phyloP scores from a whole-genome alignment of 2,797 vertebrate species.

The Anomalospiza imberbis region DNA sequence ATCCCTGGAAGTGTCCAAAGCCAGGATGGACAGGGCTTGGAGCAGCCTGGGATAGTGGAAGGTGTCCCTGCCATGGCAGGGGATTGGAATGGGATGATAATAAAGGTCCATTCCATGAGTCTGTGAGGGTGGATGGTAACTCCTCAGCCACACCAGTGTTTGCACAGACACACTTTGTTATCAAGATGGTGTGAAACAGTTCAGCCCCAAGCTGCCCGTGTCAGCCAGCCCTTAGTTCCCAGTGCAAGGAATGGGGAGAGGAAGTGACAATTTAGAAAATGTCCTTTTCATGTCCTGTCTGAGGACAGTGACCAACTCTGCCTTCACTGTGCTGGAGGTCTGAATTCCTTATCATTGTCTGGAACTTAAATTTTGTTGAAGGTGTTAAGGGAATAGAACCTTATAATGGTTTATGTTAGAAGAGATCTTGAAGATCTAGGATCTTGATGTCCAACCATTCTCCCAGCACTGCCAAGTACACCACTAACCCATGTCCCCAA shows the following conservation, averaged over 20 bases:
- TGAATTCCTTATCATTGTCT: neutral
- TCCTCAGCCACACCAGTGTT: neutral
- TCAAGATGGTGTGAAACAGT: accelerated
- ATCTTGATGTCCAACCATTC: neutral
- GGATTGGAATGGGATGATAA: neutral
- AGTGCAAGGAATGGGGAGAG: neutral
- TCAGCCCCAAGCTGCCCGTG: neutral
- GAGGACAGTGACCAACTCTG: neutral
- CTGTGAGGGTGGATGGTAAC: accelerated
- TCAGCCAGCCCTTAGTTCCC: neutral
- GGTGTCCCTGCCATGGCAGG: neutral
- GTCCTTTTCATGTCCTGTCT: neutral
- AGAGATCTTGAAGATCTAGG: neutral
- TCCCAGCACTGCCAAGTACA: neutral
- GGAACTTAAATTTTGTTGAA: neutral
- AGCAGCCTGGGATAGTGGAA: accelerated
- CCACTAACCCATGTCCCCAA: accelerated
- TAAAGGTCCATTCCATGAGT: neutral
- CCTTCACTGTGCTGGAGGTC: neutral
- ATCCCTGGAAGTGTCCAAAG: accelerated
- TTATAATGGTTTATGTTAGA: neutral
- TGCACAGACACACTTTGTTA: neutral
- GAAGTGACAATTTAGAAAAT: neutral
- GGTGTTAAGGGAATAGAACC: neutral
- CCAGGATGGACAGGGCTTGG: accelerated